Base-by-base conservation (phyloP, 2,113 vertebrate genomes). In the Beaufortia kweichowensis region DNA sequence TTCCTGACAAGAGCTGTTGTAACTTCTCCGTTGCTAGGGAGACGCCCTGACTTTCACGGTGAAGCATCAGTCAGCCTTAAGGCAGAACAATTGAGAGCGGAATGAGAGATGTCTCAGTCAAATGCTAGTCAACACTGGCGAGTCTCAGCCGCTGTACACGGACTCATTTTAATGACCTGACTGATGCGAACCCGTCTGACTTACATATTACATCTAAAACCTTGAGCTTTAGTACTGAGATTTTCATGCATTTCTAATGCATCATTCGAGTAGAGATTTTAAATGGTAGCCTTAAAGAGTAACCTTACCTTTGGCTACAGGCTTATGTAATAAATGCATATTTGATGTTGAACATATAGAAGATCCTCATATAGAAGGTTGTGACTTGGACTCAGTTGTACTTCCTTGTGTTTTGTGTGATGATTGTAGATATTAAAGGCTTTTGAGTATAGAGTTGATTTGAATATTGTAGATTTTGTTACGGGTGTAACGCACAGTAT, bases 11-110 rank as follows among this genome's bases (percentile, higher is more conserved):
- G 39, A 81, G 83, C 83, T 84, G 78, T 86, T 87, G 79, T 68
- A 68, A 65, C 67, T 62, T 59, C 69, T 50, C 59, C 31, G 85
- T 88, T 89, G 80, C 87, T 81, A 84, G 60, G 87, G 87, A 85
- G 84, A 90, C 86, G 82, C 80, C 82, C 70, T 57, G 60, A 76
- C 82, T 84, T 76, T 71, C 79, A 83, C 79, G 80, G 80, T 31
- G 75, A 85, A 77, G 77, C 84, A 84, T 85, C 83, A 75, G 77
- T 70, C 69, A 65, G 73, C 82, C 85, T 76, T 43, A 71, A 77
- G 78, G 83, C 78, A 79, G 46, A 43, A 69, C 69, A 64, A 77
- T 41, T 57, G 70, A 66, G 65, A 66, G 63, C 24, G 21, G 69
- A 71, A 55, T 67, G 77, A 82, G 79, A 85, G 81, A 79, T 56